Evolutionary conservation across 2,888 invertebrate species (phyloP).

Genomic region (Scotopteryx bipunctaria): DNA sequence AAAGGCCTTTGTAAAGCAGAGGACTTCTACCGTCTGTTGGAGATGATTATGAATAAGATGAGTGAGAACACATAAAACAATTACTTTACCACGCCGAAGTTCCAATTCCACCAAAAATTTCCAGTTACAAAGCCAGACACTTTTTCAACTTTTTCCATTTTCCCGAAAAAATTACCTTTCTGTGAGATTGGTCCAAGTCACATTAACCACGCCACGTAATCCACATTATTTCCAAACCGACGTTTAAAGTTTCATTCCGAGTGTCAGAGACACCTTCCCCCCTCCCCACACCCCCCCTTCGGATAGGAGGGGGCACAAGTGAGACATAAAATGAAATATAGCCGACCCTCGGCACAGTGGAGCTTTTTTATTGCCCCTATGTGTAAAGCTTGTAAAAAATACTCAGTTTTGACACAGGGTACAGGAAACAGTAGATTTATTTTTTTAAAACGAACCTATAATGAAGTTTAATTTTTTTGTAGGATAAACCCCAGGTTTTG

Average conservation of each 20-base stretch:
- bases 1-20: too few species aligned
- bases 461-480: too few species aligned
- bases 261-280: constrained; percentile 59
- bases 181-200: constrained; percentile 41
- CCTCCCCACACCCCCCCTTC: constrained; percentile 41
- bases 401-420: constrained; percentile 33
- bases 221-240: constrained; percentile 64
- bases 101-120: constrained; percentile 1
- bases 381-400: constrained; percentile 78
- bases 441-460: too few species aligned
- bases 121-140: constrained; percentile 20
- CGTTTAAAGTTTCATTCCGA: constrained; percentile 76
- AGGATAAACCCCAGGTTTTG: too few species aligned
- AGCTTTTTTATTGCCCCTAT: constrained; percentile 75
- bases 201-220: constrained; percentile 58
- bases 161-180: constrained; percentile 32
- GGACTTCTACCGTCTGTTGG: neutral
- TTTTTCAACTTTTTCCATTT: constrained; percentile 29
- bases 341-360: constrained; percentile 57
- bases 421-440: neutral
- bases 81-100: neutral
- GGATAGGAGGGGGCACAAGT: constrained; percentile 44
- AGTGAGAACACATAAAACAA: neutral
- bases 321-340: constrained; percentile 73
- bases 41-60: neutral